Evolutionary conservation across 1,140 invertebrate species (phyloP), one percentile per base, ranked within the genome.

Genomic region (Drosophila baimaii): DNA sequence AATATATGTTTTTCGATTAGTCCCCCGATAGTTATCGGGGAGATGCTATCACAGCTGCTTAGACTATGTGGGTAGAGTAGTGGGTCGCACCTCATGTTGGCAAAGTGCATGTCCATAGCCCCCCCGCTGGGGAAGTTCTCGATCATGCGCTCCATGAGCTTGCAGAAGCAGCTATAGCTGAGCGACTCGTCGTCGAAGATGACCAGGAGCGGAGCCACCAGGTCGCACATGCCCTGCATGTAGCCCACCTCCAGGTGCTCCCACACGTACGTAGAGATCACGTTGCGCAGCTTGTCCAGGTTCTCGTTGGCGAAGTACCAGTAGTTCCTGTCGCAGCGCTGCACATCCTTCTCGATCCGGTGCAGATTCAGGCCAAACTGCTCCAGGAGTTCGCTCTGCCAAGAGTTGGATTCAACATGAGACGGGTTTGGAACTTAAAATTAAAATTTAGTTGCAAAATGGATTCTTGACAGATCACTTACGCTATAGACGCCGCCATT

Each of bases 181-280:
- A 96, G 92, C 2, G 97, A 96, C 92, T 99, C 98, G 91, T 99
- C 97, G 91, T 98, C 96, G 93, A 98, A 96, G 70, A 98, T 96
- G 1, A 98, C 98, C 5, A 99, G 94, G 5, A 99, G 93, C 0
- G 98, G 98, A 13, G 98, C 98, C 0, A 96, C 97, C 44, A 99
- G 93, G 93, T 99, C 98, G 93, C 98, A 99, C 98, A 99, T 99
- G 92, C 98, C 96, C 92, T 97, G 96, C 94, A 97, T 96, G 91
- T 97, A 97, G 8, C 98, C 98, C 54, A 97, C 95, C 46, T 98
- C 97, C 71, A 98, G 93, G 88, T 98, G 96, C 91, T 33, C 96
- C 97, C 97, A 98, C 25, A 99, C 97, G 93, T 97, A 98, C 94
- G 98, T 99, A 95, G 97, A 98, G 96, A 99, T 99, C 44, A 99